Conservation (phyloP, 2,888 invertebrate species). For the Scrobipalpa atriplicella region DNA sequence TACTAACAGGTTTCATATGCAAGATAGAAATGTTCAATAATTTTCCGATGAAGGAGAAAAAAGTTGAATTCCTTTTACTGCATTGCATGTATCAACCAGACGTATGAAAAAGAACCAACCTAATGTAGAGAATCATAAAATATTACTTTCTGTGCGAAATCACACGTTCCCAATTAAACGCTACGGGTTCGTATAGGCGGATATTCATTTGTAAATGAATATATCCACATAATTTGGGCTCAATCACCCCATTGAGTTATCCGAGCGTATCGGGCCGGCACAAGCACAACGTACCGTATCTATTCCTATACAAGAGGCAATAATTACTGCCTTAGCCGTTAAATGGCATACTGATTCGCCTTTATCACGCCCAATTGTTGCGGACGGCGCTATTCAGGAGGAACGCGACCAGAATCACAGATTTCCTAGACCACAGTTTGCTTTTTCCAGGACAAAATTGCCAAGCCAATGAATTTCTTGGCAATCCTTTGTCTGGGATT, state of each 20-base stretch:
- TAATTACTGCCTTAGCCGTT: slow-evolving; percentile 51
- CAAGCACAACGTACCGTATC: slow-evolving; percentile 26
- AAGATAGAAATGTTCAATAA: neutral
- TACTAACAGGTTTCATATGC: neutral
- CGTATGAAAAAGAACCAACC: too few species aligned
- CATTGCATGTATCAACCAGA: too few species aligned
- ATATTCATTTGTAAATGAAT: slow-evolving; percentile 28
- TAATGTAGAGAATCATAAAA: neutral
- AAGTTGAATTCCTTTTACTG: neutral
- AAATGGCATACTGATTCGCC: slow-evolving; percentile 56
- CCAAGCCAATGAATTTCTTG: slow-evolving; percentile 48
- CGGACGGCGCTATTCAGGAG: slow-evolving; percentile 53
- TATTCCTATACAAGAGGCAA: slow-evolving; percentile 38
- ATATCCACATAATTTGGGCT: slow-evolving; percentile 32
- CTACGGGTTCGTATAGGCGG: neutral
- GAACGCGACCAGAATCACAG: slow-evolving; percentile 56
- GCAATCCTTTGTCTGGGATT: slow-evolving; percentile 44
- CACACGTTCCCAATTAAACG: neutral
- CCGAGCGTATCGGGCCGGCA: slow-evolving; percentile 30
- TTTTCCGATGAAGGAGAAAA: neutral
- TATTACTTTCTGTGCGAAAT: neutral
- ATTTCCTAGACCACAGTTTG: slow-evolving; percentile 48
- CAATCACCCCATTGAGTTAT: slow-evolving; percentile 25
- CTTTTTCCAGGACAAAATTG: slow-evolving; percentile 36
- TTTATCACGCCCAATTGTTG: slow-evolving; percentile 61